A percentile compares a stretch with the other conserved stretches of the same genome.
Evolutionary conservation across 2,797 vertebrate species (phyloP).

Genomic region (Siniperca undulata): DNA sequence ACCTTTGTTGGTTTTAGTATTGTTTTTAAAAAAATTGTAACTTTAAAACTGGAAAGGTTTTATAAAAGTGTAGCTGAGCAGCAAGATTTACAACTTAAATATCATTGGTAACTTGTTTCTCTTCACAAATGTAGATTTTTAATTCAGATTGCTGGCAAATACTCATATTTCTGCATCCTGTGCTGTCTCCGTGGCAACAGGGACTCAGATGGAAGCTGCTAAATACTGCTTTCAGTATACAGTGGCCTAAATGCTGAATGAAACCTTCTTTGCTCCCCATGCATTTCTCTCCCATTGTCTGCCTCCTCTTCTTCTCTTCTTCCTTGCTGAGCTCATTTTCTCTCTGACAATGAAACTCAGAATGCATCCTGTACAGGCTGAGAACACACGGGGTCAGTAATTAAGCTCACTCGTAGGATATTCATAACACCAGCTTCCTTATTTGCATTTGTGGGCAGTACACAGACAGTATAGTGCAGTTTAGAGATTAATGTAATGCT

Average conservation of each 20-base stretch:
- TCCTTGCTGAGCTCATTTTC: slow-evolving; percentile 13
- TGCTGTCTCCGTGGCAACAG: slow-evolving; percentile 68
- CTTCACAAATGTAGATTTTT: slow-evolving; percentile 12
- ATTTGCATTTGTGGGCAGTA: slow-evolving; percentile 5
- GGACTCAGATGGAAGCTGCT: slow-evolving; percentile 45
- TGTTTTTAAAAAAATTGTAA: background rate
- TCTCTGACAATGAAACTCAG: slow-evolving; percentile 6
- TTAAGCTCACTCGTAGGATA: background rate
- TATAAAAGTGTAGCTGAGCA: background rate
- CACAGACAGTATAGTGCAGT: background rate
- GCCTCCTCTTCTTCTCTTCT: slow-evolving; percentile 10
- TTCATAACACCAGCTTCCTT: background rate
- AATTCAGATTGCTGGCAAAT: slow-evolving; percentile 13
- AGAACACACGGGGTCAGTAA: background rate
- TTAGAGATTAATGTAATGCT: background rate
- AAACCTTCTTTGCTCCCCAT: slow-evolving; percentile 11
- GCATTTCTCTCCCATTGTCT: slow-evolving; percentile 4
- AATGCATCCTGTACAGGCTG: slow-evolving; percentile 1
- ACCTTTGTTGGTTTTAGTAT: background rate
- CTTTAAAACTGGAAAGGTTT: background rate
- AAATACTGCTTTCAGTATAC: slow-evolving; percentile 35
- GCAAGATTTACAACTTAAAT: background rate
- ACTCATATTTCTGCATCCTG: slow-evolving; percentile 16
- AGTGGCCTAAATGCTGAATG: slow-evolving; percentile 24
- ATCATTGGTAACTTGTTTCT: background rate